phyloP scores from a whole-genome alignment of 2,888 invertebrate species.

The Melanostoma scalare region DNA sequence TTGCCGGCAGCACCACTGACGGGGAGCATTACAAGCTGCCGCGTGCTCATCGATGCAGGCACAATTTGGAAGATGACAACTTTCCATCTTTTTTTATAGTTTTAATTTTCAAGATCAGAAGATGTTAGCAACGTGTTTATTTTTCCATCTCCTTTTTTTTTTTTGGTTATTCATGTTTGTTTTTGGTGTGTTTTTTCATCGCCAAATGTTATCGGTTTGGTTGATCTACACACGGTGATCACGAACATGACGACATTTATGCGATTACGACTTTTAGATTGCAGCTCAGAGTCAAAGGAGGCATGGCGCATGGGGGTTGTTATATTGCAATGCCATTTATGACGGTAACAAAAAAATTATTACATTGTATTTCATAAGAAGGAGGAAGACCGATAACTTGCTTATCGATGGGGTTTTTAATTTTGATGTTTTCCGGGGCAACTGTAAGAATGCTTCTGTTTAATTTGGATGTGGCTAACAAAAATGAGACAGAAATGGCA shows the following conservation, averaged over 20 bases:
- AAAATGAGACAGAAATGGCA: too few species aligned
- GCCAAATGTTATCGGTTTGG: slow-evolving; percentile 39
- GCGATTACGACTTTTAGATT: slow-evolving; percentile 53
- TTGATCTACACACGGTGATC: slow-evolving; percentile 41
- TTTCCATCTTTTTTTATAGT: slow-evolving; percentile 58
- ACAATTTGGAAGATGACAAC: slow-evolving; percentile 69
- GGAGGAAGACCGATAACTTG: slow-evolving; percentile 14
- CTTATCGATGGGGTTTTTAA: not conserved
- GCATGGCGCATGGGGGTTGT: not conserved
- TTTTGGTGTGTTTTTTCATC: slow-evolving; percentile 38
- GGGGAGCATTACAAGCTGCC: slow-evolving; percentile 15
- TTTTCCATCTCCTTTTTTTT: slow-evolving; percentile 14
- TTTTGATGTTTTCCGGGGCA: too few species aligned
- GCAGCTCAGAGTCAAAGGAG: not conserved
- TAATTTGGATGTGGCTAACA: too few species aligned
- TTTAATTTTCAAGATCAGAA: slow-evolving; percentile 66
- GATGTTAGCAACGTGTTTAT: slow-evolving; percentile 23
- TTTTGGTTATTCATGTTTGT: slow-evolving; percentile 6
- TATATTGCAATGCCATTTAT: not conserved
- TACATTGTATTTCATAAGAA: slow-evolving; percentile 15
- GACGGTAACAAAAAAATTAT: slow-evolving; percentile 1
- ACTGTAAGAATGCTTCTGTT: too few species aligned
- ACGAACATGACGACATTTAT: slow-evolving; percentile 57
- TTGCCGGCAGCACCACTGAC: slow-evolving; percentile 36
- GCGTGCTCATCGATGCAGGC: slow-evolving; percentile 50